Evolutionary conservation across 2,797 vertebrate species (phyloP), one percentile per base, ranked within the genome.

Genomic region (Tachyglossus aculeatus): DNA sequence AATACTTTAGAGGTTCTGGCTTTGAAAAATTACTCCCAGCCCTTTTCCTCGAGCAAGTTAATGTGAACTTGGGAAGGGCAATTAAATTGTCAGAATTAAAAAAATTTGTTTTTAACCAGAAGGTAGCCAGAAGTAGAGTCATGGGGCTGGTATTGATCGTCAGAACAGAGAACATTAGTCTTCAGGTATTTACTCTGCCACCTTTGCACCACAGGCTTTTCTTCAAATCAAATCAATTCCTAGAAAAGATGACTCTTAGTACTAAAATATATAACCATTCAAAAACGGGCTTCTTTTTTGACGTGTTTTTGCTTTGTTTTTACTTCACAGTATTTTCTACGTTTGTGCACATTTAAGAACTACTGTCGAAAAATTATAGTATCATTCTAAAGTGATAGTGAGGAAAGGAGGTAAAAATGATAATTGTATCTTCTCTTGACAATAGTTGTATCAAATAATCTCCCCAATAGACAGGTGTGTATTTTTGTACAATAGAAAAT

Each of bases 41-140:
- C 78, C 80, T 89, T 91, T 91, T 88, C 92, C 89, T 86, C 88
- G 93, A 90, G 91, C 88, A 92, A 92, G 91, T 94, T 92, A 87
- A 96, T 94, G 94, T 94, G 92, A 94, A 94, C 94, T 93, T 90
- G 93, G 94, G 92, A 93, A 91, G 92, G 89, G 94, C 97, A 97
- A 99, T 99, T 98, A 98, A 97, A 99, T 97, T 98, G 97, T 99
- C 97, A 98, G 94, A 97, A 97, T 98, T 96, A 96, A 96, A 96
- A n/a, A 95, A 97, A 98, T 98, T 95, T 95, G 96, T 96, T 98
- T 98, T 97, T 96, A 97, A 98, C 95, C 94, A 96, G 94, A 96
- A 94, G 88, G 89, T 94, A 95, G 95, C 95, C 96, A 95, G 93
- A 91, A 96, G 95, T 96, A 94, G 92, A 95, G 95, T 95, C 94